Evolutionary conservation across 2,113 vertebrate species (phyloP), one percentile per base, ranked within the genome.

Genomic region (Phyllostomus discolor): DNA sequence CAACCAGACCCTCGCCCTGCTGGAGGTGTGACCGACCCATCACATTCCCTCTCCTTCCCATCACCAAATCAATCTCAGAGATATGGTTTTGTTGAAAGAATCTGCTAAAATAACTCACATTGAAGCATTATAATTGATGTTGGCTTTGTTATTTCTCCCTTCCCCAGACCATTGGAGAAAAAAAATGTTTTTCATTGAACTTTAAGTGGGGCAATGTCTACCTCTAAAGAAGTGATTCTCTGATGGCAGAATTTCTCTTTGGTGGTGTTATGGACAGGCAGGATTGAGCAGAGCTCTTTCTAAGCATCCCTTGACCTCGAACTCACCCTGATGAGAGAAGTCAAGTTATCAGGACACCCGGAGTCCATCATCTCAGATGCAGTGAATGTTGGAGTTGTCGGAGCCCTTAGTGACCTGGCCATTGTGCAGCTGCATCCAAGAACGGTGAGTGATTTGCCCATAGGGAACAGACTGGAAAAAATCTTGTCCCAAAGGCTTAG

Each of bases 311-410:
- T 31, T 12, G 35, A 48, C n/a, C 66, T 31, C 54, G 12, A 76
- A 22, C 35, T 70, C 20, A 1, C 46, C 12, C 24, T 43, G 69
- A 59, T 11, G 38, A 72, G 19, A 70, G 33, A 62, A 5, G 14
- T 67, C 0, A 0, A 26, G 33, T 0, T 11, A 4, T 8, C 4
- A 41, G 24, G 24, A 10, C 7, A 10, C 10, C 7, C 19, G 2
- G 24, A 4, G 2, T 8, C 33, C 28, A 31, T 28, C 33, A 22
- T 6, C 78, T 76, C 57, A 12, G 50, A 5, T 31, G 62, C 14
- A 52, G 33, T 11, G 10, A 43, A 15, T 33, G 6, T 31, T n/a
- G 35, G 62, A 28, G 48, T 8, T 35, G 64, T 2, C 7, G n/a
- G 90, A 7, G 22, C 24, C 43, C n/a, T 54, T 33, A 4, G 35